Evolutionary conservation across 2,113 vertebrate species (phyloP).

Genomic region (Otis tarda): DNA sequence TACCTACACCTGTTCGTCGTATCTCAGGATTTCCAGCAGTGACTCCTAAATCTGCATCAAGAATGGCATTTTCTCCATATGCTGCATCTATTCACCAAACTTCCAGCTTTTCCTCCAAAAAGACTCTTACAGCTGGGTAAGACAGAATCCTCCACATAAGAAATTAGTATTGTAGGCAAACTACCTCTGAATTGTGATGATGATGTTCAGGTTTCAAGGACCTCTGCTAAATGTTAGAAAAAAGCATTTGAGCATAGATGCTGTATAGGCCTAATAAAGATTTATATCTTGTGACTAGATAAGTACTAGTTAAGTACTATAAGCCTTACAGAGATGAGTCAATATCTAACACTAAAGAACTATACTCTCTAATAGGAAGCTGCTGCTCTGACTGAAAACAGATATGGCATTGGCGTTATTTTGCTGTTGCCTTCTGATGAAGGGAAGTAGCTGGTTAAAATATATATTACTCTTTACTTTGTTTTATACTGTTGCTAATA

Average conservation of each 20-base stretch:
- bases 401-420: not conserved
- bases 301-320: not conserved
- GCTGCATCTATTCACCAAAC: not conserved
- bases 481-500: not conserved
- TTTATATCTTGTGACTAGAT: not conserved
- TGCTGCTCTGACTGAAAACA: not conserved
- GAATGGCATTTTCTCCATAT: not conserved
- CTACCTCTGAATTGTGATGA: not conserved
- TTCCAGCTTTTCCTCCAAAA: slow-evolving; percentile 34
- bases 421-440: not conserved
- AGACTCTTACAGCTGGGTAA: slow-evolving; percentile 71
- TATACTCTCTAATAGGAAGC: not conserved
- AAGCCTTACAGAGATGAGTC: not conserved
- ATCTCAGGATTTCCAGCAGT: slow-evolving; percentile 68
- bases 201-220: not conserved
- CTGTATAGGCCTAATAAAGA: not conserved
- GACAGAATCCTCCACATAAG: not conserved
- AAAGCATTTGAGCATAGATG: not conserved
- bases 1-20: slow-evolving; percentile 81
- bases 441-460: not conserved
- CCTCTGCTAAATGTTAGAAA: not conserved
- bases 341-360: not conserved
- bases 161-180: not conserved
- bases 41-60: slow-evolving; percentile 65
- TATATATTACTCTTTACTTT: not conserved